Evolutionary conservation across 2,797 vertebrate species (phyloP).

Genomic region (Argentina silus): DNA sequence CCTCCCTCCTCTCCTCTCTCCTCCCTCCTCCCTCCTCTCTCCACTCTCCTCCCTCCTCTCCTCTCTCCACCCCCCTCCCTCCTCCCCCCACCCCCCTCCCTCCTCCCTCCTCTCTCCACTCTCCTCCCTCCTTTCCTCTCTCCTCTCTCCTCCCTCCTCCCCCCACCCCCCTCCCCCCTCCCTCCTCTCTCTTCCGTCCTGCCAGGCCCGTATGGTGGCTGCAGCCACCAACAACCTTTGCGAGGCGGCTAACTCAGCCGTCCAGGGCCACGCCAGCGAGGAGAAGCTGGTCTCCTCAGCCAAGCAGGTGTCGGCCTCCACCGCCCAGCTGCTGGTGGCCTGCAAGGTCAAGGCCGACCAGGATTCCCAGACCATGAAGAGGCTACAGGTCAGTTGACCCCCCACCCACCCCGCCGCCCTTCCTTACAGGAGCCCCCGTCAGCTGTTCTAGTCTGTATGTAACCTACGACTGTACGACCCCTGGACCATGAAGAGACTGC

Average conservation of each 20-base stretch:
- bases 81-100: too few relatives aligned
- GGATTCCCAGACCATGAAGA: constrained; percentile 89
- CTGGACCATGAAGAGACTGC: too few relatives aligned
- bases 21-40: background rate
- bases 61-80: background rate
- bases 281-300: constrained; percentile 89
- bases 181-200: background rate
- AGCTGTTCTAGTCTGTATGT: background rate
- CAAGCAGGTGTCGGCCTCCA: constrained; percentile 88
- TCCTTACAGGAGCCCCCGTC: background rate
- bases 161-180: too few relatives aligned
- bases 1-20: background rate
- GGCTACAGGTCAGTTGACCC: constrained; percentile 80
- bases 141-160: too few relatives aligned
- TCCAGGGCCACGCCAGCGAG: constrained; percentile 87
- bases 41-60: background rate
- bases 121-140: too few relatives aligned
- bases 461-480: too few relatives aligned
- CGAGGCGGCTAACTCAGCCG: constrained; percentile 85
- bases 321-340: constrained; percentile 86
- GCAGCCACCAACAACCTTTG: constrained; percentile 87
- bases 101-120: too few relatives aligned
- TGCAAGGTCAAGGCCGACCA: constrained; percentile 92
- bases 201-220: constrained; percentile 86
- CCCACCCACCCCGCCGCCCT: background rate